Conservation (phyloP, 2,888 invertebrate genomes). For the Luffia ferchaultella region DNA sequence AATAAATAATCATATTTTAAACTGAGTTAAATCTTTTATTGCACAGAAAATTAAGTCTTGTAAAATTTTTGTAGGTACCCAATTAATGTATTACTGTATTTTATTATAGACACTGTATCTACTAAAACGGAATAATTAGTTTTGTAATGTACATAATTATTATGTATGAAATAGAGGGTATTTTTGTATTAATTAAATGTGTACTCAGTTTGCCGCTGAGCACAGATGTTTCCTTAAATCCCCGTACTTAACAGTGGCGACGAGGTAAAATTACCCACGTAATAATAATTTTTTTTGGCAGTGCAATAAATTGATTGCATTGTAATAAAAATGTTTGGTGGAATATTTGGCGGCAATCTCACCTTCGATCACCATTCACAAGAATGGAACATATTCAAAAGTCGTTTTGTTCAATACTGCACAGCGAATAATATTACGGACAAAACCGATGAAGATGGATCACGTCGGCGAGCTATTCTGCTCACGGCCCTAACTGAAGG, state of each 20-base stretch:
- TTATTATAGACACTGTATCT: too few species aligned
- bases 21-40: too few species aligned
- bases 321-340: too few species aligned
- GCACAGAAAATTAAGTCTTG: too few species aligned
- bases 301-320: background rate
- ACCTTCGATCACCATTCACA: background rate
- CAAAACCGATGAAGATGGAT: constrained; percentile 5
- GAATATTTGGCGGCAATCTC: background rate
- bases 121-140: too few species aligned
- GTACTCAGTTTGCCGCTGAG: background rate
- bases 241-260: background rate
- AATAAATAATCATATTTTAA: too few species aligned
- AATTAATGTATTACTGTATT: too few species aligned
- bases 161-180: too few species aligned
- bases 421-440: constrained; percentile 7
- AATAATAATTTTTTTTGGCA: background rate
- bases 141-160: too few species aligned
- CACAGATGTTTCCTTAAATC: background rate
- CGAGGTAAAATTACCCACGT: background rate
- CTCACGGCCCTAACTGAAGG: constrained; percentile 8
- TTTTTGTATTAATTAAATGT: too few species aligned
- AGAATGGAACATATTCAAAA: constrained; percentile 1
- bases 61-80: too few species aligned
- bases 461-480: constrained; percentile 1
- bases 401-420: constrained; percentile 6